These are phyloP conservation scores for Odontomyia ornata DNA, from an alignment of 2,888 invertebrate species.

Conservation along the genomic window DNA sequence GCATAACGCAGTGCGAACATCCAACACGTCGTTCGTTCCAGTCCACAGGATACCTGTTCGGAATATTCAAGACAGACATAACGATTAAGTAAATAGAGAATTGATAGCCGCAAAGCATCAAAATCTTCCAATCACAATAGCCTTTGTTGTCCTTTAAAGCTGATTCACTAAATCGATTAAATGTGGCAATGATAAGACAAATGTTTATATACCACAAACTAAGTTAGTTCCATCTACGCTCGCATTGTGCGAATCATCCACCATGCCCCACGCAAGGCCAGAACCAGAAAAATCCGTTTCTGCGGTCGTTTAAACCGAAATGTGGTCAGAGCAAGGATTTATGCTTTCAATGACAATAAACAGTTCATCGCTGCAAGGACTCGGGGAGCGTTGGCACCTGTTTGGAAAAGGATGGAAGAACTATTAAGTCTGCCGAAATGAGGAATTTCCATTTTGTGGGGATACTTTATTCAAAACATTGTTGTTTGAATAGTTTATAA, in stretches of 20 bases:
- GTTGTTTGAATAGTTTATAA: neutral
- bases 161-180: constrained; percentile 42
- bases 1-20: too few species aligned
- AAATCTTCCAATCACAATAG: neutral
- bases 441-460: constrained; percentile 1
- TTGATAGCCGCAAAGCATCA: neutral
- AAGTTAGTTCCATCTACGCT: neutral
- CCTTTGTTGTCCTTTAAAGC: constrained; percentile 26
- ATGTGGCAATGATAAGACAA: constrained; percentile 1
- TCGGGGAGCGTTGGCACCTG: neutral
- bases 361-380: neutral
- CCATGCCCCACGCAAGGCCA: neutral
- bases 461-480: constrained; percentile 17
- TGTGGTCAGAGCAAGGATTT: neutral
- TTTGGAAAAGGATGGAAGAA: neutral
- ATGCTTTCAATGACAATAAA: neutral
- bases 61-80: neutral
- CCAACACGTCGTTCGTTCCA: neutral
- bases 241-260: neutral
- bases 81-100: neutral
- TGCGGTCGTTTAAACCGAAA: neutral
- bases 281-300: neutral
- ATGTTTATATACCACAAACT: neutral
- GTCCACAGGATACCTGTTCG: neutral
- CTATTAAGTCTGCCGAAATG: constrained; percentile 2